phyloP scores from a whole-genome alignment of 2,888 invertebrate species.

The Eueremaeus valkanovi region DNA sequence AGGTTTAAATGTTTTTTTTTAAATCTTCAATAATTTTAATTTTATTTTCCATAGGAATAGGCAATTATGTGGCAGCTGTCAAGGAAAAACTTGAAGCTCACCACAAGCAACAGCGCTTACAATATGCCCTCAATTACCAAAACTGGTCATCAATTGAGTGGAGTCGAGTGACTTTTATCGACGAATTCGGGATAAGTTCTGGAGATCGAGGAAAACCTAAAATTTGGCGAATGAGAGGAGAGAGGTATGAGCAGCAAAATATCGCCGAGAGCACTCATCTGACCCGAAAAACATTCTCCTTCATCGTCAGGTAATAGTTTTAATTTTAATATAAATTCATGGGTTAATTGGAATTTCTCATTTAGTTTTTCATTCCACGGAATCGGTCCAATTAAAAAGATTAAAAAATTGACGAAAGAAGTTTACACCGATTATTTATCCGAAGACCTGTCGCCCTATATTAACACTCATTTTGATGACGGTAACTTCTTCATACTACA shows the following conservation, averaged over 20 bases:
- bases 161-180: conserved; percentile 3
- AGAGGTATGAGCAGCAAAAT: too few relatives aligned
- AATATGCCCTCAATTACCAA: not conserved
- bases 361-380: conserved; percentile 6
- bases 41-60: not conserved
- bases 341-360: too few relatives aligned
- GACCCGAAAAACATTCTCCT: not conserved
- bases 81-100: not conserved
- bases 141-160: not conserved
- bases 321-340: too few relatives aligned
- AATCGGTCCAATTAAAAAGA: not conserved
- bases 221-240: not conserved
- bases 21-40: not conserved
- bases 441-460: not conserved
- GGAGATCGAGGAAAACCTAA: not conserved
- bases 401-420: not conserved
- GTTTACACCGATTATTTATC: not conserved
- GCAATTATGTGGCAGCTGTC: not conserved
- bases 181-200: not conserved
- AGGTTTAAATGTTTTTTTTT: not conserved
- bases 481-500: not conserved
- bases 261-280: not conserved
- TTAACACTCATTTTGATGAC: not conserved
- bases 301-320: not conserved
- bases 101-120: not conserved